Base-by-base conservation (phyloP, 2,888 invertebrate species). In the Willowsia nigromaculata region DNA sequence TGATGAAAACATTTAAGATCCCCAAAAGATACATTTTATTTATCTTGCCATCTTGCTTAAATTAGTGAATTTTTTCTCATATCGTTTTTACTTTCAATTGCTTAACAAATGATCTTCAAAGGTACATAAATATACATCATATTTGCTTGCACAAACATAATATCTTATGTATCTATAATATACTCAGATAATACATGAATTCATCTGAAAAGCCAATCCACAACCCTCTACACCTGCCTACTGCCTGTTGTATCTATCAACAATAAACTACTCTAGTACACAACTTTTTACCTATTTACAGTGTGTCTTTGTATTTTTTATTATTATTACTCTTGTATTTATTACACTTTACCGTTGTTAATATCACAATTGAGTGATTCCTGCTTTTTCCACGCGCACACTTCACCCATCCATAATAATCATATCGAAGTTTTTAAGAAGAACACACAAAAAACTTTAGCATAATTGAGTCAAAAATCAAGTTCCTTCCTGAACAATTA, bases 401-500 rank as follows among this genome's bases (percentile, higher is more conserved):
- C 27, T 4, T 62, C 18, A 50, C 5, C n/a, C 18, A 59, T 59
- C 25, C 27, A 59, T 5, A 9, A 59, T 11, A 59, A 59, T 59
- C 3, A 22, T 3, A 22, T n/a, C 15, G 9, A 68, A 68, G 3
- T 62, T 62, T 59, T 59, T 59, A 25, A 27, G 59, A 59, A 68
- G 37, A 68, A 68, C 65, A 37, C 37, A 62, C 27, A 68, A 68
- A 68, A 68, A 68, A 37, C 5, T 25, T 59, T 9, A 33, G 18
- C 18, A 37, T 37, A 37, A 37, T 68, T 68, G 33, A 68, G 65
- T 59, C 22, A 59, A 74, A 40, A 74, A 25, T 74, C 43, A 81
- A 68, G 65, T 83, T 83, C 83, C 83, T 83, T 83, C 83, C 83
- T 83, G 83, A 83, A 83, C 25, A 65, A 65, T 68, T 68, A 68